Evolutionary conservation across 2,113 vertebrate species (phyloP).

Genomic region (Enhydra lutris): DNA sequence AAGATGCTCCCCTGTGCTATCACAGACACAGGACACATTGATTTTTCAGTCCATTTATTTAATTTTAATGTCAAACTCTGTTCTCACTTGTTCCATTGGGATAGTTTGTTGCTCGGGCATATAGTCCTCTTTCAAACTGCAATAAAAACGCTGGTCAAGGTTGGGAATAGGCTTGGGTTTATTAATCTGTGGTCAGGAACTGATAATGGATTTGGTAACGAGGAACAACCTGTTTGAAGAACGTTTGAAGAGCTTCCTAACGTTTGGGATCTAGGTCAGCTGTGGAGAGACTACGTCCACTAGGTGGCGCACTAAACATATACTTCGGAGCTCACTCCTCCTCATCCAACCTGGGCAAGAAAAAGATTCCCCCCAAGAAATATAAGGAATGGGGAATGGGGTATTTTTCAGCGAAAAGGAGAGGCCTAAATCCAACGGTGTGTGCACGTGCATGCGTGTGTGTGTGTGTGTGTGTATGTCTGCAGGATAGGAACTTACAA

Average conservation of each 20-base stretch:
- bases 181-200: not conserved
- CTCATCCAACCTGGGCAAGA: fast-evolving
- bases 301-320: not conserved
- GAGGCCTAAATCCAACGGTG: not conserved
- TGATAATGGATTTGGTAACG: not conserved
- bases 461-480: not conserved
- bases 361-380: not conserved
- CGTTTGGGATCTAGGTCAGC: not conserved
- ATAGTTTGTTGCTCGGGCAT: not conserved
- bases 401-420: not conserved
- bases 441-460: not conserved
- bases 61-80: not conserved
- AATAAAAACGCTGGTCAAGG: not conserved
- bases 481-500: not conserved
- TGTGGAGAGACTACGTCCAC: not conserved
- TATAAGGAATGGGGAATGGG: not conserved
- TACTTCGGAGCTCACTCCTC: not conserved
- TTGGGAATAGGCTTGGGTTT: not conserved
- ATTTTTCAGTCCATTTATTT: not conserved
- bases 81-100: not conserved
- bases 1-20: not conserved
- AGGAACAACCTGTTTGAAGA: not conserved
- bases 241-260: not conserved
- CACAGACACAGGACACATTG: not conserved
- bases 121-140: not conserved